These are phyloP conservation scores for Amaurobius ferox DNA, from an alignment of 2,888 invertebrate species.

Conservation along the genomic window DNA sequence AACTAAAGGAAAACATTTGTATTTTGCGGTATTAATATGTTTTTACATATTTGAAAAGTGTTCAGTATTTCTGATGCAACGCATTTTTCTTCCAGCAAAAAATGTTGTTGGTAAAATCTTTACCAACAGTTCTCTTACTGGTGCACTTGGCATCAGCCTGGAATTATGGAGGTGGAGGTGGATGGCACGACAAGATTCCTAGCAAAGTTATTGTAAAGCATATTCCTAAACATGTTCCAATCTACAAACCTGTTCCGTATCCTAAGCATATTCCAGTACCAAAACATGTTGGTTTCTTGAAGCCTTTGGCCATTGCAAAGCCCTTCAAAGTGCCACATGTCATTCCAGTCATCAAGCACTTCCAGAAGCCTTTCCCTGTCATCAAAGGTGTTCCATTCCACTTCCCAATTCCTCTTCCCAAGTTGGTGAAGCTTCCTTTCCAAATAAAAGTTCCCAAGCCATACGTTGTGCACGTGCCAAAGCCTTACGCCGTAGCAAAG, in stretches of 20 bases:
- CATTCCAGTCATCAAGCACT: constrained; percentile 71
- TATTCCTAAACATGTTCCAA: constrained; percentile 66
- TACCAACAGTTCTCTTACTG: constrained; percentile 33
- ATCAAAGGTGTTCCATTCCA: constrained; percentile 65
- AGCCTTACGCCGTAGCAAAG: constrained; percentile 71
- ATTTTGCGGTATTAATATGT: too few species aligned
- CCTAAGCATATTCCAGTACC: constrained; percentile 71
- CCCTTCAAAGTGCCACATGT: constrained; percentile 70
- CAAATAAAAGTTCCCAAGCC: constrained; percentile 72
- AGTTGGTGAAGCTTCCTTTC: constrained; percentile 64
- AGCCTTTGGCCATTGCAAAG: constrained; percentile 70
- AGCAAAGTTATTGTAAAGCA: constrained; percentile 71
- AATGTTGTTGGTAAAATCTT: constrained; percentile 9
- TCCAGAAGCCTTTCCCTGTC: constrained; percentile 67
- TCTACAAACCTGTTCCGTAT: constrained; percentile 69
- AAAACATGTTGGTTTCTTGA: constrained; percentile 63
- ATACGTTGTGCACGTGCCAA: constrained; percentile 68
- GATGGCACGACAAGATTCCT: constrained; percentile 55
- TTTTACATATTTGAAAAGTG: too few species aligned
- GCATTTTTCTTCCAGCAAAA: neutral
- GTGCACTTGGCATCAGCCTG: constrained; percentile 23
- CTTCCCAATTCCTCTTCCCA: constrained; percentile 61
- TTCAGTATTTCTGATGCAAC: too few species aligned
- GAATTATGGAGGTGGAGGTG: constrained; percentile 47
- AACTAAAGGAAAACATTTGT: too few species aligned